phyloP scores from a whole-genome alignment of 2,797 vertebrate genomes.

The Bradypodion ventrale region DNA sequence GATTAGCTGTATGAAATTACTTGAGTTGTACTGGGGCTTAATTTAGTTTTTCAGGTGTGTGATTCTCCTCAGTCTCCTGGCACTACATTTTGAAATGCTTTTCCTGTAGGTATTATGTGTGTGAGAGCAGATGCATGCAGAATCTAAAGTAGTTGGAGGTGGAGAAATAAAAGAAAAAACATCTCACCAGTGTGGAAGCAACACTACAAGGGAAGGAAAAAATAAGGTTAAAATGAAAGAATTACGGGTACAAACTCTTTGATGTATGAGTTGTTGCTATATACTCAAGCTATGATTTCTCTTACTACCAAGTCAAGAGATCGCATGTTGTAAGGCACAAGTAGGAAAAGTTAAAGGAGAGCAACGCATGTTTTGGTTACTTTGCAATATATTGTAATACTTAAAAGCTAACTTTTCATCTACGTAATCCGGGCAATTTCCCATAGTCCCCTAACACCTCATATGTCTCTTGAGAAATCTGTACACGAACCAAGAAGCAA shows the following conservation, averaged over 20 bases:
- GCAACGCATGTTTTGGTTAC: neutral
- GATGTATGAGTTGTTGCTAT: slow-evolving; percentile 16
- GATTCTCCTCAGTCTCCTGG: slow-evolving; percentile 2
- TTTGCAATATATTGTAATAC: neutral
- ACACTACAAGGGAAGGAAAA: neutral
- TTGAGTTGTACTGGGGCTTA: neutral
- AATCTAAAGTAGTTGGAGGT: neutral
- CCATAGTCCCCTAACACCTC: neutral
- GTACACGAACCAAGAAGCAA: too few species aligned
- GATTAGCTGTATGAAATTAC: slow-evolving; percentile 1
- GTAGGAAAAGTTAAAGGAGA: neutral
- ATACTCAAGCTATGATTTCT: slow-evolving; percentile 15
- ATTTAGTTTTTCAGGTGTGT: slow-evolving; percentile 5
- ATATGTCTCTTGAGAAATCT: too few species aligned
- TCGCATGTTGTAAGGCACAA: neutral
- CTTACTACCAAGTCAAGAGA: neutral
- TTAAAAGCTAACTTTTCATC: neutral
- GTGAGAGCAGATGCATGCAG: neutral
- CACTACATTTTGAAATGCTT: neutral
- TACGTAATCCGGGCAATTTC: neutral
- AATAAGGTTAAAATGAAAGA: neutral
- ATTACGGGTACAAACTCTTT: neutral
- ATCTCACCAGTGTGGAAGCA: neutral
- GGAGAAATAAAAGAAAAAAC: neutral
- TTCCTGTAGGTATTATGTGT: neutral